phyloP scores from a whole-genome alignment of 2,113 vertebrate species.

The Podarcis cretensis region DNA sequence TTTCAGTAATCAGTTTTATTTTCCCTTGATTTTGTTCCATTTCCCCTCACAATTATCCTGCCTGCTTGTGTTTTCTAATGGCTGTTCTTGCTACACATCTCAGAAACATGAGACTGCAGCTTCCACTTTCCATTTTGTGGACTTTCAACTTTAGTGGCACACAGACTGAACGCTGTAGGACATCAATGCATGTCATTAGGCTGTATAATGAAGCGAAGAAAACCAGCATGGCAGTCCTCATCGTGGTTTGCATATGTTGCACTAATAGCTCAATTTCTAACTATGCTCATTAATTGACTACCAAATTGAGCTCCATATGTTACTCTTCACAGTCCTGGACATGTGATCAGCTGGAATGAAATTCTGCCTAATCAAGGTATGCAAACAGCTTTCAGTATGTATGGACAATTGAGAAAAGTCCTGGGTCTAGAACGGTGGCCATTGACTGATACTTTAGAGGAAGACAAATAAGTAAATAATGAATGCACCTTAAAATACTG shows the following conservation, averaged over 20 bases:
- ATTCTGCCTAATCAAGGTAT: conserved; percentile 3
- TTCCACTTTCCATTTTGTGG: background rate
- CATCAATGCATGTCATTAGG: conserved; percentile 17
- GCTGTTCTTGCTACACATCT: background rate
- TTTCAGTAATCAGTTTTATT: background rate
- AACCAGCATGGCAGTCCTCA: background rate
- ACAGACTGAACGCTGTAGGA: background rate
- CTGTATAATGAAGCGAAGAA: background rate
- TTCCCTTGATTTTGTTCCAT: background rate
- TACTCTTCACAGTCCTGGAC: conserved; percentile 5
- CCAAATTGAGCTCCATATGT: conserved; percentile 18
- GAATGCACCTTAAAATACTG: background rate
- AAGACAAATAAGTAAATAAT: background rate
- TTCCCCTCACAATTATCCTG: background rate
- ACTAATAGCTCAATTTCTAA: conserved; percentile 13
- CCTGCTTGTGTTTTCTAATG: background rate
- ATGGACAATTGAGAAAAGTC: background rate
- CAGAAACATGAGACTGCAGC: background rate
- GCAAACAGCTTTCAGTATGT: background rate
- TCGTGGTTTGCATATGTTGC: conserved; percentile 9
- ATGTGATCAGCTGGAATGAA: conserved; percentile 4
- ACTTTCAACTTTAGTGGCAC: conserved; percentile 1
- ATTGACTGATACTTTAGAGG: background rate
- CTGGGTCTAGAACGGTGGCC: background rate
- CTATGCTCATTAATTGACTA: background rate